Base-by-base conservation (phyloP, 2,797 vertebrate species). In the Coranthus polyacanthus region DNA sequence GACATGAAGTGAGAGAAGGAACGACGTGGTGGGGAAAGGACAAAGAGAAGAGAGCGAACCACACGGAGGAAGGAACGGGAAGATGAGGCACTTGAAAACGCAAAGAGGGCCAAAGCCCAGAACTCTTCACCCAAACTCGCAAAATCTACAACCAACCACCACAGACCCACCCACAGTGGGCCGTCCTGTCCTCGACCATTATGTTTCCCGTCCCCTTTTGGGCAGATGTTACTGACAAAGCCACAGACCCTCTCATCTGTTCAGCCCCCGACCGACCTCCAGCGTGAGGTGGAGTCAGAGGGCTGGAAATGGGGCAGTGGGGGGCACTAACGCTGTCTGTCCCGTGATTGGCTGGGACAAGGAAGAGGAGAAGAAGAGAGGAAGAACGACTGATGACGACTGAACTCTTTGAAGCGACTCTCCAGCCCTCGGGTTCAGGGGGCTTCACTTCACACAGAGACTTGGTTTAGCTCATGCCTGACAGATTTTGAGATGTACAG, bases 1-100 rank as follows among this genome's bases (percentile, higher is more conserved):
- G 97, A 99, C 95, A 96, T 98, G 96, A 99, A 99, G 94, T 99
- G 96, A 99, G 91, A 84, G 70, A 83, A 47, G 51, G 81, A 65
- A 61, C 5, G 46, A 76, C 32, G 6, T 7, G 29, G 60, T 64
- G 80, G 71, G 76, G 60, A 75, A 69, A 52, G 54, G 50, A 55
- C n/a, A 59, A 75, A 68, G 67, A 62, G 61, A 18, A 43, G 20
- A 42, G 41, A 46, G 45, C 7, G 50, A 38, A 36, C 13, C 6
- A n/a, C 11, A 9, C 18, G 5, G 51, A 39, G 21, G 38, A 37
- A 54, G 80, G 68, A 68, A 65, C 46, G 1, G 72, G 68, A 69
- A 74, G 79, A 68, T 15, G 76, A 75, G 76, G 75, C 71, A n/a
- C 72, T 74, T 15, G 47, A 70, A 82, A 67, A 67, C 57, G 38